A percentile compares a stretch with the other conserved stretches of the same genome.
These are phyloP conservation scores for Rambutsinella grinnellia DNA, from an alignment of 2,888 invertebrate genomes.

Conservation along the genomic window DNA sequence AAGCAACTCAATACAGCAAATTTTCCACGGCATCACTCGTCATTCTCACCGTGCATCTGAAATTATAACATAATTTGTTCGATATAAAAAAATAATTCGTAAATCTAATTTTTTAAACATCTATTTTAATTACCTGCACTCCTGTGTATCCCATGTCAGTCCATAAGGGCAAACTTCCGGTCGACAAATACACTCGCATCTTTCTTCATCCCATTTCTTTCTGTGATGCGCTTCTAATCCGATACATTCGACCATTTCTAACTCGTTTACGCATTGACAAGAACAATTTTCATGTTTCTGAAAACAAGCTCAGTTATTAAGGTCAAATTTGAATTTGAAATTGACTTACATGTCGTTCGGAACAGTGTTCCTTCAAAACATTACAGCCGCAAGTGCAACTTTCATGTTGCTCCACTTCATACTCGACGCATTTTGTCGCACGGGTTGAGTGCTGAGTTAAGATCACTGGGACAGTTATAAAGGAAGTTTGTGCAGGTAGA, in stretches of 20 bases:
- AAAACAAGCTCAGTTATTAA: neutral
- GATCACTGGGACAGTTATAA: conserved; percentile 31
- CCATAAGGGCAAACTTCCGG: conserved; percentile 12
- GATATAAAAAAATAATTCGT: no score
- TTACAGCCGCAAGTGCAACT: conserved; percentile 46
- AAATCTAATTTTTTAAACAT: conserved; percentile 10
- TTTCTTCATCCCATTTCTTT: conserved; percentile 43
- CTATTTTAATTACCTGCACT: conserved; percentile 45
- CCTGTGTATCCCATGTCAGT: conserved; percentile 22
- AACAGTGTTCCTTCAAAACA: conserved; percentile 38
- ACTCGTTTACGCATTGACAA: conserved; percentile 43
- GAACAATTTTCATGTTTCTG: conserved; percentile 40
- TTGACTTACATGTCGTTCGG: conserved; percentile 39
- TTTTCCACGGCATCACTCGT: neutral
- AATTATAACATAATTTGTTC: no score
- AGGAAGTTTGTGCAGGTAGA: conserved; percentile 21
- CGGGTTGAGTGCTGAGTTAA: conserved; percentile 11
- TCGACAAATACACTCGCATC: conserved; percentile 44
- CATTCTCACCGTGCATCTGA: neutral
- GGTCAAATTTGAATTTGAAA: neutral
- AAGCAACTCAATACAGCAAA: neutral
- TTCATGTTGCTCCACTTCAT: conserved; percentile 51
- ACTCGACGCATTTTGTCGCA: conserved; percentile 35
- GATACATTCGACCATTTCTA: conserved; percentile 28
- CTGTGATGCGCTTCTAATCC: neutral